Evolutionary conservation across 2,797 vertebrate genomes (phyloP).

Genomic region (Myoxocephalus aenaeus): DNA sequence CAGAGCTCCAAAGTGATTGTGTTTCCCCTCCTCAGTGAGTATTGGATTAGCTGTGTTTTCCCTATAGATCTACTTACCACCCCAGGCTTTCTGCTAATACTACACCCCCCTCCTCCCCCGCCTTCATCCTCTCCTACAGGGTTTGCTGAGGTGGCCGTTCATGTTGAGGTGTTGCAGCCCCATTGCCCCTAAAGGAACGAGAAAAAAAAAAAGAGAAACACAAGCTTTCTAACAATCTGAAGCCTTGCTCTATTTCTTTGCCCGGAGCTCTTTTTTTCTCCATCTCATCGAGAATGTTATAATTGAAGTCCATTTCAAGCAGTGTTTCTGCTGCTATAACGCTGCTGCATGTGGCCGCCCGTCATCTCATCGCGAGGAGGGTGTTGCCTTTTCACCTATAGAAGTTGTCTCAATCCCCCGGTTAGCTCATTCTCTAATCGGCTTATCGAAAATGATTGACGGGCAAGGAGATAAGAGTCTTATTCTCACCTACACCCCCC

Average conservation of each 20-base stretch:
- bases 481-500: slow-evolving; percentile 28
- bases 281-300: slow-evolving; percentile 20
- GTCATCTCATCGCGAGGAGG: slow-evolving; percentile 1
- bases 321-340: neutral
- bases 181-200: slow-evolving; percentile 37
- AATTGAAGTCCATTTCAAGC: slow-evolving; percentile 8
- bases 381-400: slow-evolving; percentile 24
- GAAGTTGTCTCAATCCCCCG: slow-evolving; percentile 23
- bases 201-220: slow-evolving; percentile 16
- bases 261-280: slow-evolving; percentile 2
- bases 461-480: slow-evolving; percentile 43
- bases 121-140: slow-evolving; percentile 10
- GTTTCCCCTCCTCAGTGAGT: slow-evolving; percentile 46
- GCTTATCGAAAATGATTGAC: slow-evolving; percentile 42
- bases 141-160: slow-evolving; percentile 62
- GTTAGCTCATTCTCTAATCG: slow-evolving; percentile 60
- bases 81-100: slow-evolving; percentile 57
- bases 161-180: slow-evolving; percentile 43
- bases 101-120: neutral
- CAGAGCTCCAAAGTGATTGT: slow-evolving; percentile 30
- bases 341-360: neutral
- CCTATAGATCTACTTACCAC: slow-evolving; percentile 59
- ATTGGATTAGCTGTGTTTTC: slow-evolving; percentile 68
- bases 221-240: slow-evolving; percentile 32
- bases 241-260: neutral